Evolutionary conservation across 1,140 invertebrate species (phyloP).

Genomic region (Psilanteris sp.): DNA sequence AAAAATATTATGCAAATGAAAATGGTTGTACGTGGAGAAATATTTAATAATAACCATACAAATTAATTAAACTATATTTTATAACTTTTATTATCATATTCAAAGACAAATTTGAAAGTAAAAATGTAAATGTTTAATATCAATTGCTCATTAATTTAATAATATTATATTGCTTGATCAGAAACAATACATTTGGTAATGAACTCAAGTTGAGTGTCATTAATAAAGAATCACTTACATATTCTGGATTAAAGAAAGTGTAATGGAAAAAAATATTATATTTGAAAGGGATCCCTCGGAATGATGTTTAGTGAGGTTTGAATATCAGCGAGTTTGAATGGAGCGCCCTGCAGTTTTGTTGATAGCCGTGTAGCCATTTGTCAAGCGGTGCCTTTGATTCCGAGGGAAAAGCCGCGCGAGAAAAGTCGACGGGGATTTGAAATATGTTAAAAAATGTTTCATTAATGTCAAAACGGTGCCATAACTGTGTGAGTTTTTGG

Average conservation of each 20-base stretch:
- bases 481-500: conserved; percentile 16
- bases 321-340: conserved; percentile 39
- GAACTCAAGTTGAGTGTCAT: conserved; percentile 2
- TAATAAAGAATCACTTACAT: conserved; percentile 30
- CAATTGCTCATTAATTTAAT: too few relatives aligned
- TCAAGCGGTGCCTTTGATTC: conserved; percentile 51
- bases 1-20: too few relatives aligned
- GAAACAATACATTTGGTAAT: conserved; percentile 6
- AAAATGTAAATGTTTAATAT: too few relatives aligned
- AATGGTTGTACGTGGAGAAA: too few relatives aligned
- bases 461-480: conserved; percentile 30
- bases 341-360: conserved; percentile 50
- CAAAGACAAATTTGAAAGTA: too few relatives aligned
- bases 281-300: conserved; percentile 21
- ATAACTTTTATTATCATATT: too few relatives aligned
- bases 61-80: too few relatives aligned
- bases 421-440: conserved; percentile 25
- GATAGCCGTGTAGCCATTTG: conserved; percentile 58
- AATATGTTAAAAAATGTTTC: conserved; percentile 43
- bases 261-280: conserved; percentile 30
- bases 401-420: conserved; percentile 21
- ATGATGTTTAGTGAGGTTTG: conserved; percentile 11
- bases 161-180: too few relatives aligned
- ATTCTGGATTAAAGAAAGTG: conserved; percentile 22
- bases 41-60: too few relatives aligned